phyloP scores from a whole-genome alignment of 2,888 invertebrate species.

The Noctua janthe region DNA sequence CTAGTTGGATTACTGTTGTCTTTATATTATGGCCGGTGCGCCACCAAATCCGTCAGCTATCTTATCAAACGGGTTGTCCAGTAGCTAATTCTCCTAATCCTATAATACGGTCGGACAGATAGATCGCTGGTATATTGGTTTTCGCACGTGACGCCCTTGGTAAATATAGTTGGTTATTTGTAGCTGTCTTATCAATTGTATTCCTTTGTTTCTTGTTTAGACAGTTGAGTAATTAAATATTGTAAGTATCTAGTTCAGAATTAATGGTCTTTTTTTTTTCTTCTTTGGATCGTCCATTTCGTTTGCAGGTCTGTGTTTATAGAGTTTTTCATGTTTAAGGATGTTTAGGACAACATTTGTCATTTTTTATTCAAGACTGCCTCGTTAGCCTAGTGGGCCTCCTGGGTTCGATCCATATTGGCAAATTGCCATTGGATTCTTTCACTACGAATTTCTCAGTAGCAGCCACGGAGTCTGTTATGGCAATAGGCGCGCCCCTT shows the following conservation, averaged over 20 bases:
- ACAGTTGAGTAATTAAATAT: not conserved
- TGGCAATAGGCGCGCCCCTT: too few species aligned
- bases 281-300: not conserved
- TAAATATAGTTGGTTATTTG: conserved; percentile 29
- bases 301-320: not conserved
- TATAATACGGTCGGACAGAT: conserved; percentile 56
- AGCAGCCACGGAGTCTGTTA: too few species aligned
- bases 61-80: conserved; percentile 60
- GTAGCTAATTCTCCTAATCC: conserved; percentile 64
- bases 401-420: too few species aligned
- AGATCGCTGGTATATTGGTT: conserved; percentile 51
- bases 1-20: not conserved
- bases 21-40: not conserved
- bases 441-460: too few species aligned
- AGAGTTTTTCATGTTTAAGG: not conserved
- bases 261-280: not conserved
- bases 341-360: not conserved
- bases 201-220: not conserved
- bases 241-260: not conserved
- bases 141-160: conserved; percentile 40
- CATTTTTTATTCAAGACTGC: not conserved
- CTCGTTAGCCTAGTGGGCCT: too few species aligned
- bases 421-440: too few species aligned
- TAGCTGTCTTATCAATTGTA: conserved; percentile 7
- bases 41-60: conserved; percentile 45